Evolutionary conservation across 1,140 invertebrate species (phyloP), one percentile per base, ranked within the genome.

Genomic region (Penaeus indicus): DNA sequence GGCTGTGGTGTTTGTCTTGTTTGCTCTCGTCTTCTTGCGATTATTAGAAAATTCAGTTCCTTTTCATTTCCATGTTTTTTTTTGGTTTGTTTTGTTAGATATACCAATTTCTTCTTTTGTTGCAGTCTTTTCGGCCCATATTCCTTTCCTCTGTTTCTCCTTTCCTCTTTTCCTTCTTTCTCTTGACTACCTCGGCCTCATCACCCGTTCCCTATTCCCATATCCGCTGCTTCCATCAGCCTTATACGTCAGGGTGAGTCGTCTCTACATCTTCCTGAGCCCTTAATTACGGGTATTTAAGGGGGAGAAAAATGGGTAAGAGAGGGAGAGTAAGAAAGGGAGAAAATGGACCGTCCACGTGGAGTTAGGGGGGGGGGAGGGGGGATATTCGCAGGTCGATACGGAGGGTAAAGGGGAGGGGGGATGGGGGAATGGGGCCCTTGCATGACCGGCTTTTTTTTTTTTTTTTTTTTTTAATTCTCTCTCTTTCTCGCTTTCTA

Each of bases 301-400:
- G 67, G n/a, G 67, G 21, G 1, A 13, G 67, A 19, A 16, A 19
- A 21, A 19, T 0, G 67, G 67, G 67, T 1, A 32, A 32, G 67
- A 16, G 67, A 72, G 67, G 32, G 67, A 72, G 67, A 72, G 67
- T 25, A 32, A 72, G 67, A 72, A 32, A 72, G 67, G 67, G n/a
- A 25, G 67, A 25, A 18, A 72, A 72, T 72, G 67, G 21, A 72
- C 10, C 8, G n/a, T 13, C 32, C n/a, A 13, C 1, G 54, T 11
- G 10, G 54, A 16, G 54, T 13, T 54, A 54, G 54, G 54, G 11
- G 54, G 11, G 16, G 11, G 10, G 10, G 54, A 13, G 16, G 47
- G 8, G 8, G 54, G 10, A 1, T 1, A 0, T 54, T 13, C 47
- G 54, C 38, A 42, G 38, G 54, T 54, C 54, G 54, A 54, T 54